These are phyloP conservation scores for Bhutanitis thaidina DNA, from an alignment of 2,888 invertebrate species.

Conservation along the genomic window DNA sequence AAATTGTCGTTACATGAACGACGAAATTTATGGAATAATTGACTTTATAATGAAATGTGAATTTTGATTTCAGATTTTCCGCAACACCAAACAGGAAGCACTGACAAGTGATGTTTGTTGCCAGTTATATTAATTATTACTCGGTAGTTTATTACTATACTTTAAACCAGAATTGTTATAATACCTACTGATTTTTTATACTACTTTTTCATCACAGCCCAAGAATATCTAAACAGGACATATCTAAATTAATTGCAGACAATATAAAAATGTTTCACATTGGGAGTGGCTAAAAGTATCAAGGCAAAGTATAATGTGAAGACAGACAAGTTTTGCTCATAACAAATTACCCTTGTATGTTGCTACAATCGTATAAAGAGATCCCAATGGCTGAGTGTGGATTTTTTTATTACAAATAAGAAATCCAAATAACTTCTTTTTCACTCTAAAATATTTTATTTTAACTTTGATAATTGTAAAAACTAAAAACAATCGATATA, in stretches of 20 bases:
- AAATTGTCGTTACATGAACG: background rate
- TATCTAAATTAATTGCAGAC: conserved; percentile 37
- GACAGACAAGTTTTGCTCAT: background rate
- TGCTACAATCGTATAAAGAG: background rate
- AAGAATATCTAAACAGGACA: conserved; percentile 49
- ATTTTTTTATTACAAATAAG: background rate
- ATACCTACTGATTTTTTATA: conserved; percentile 12
- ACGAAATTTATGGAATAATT: conserved; percentile 35
- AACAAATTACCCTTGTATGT: background rate
- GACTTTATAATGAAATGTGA: conserved; percentile 26
- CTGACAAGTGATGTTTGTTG: conserved; percentile 24
- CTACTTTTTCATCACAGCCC: conserved; percentile 48
- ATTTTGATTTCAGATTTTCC: conserved; percentile 27
- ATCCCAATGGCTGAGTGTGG: background rate
- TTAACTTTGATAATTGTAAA: background rate
- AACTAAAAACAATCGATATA: background rate
- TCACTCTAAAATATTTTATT: background rate
- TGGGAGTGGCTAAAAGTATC: background rate
- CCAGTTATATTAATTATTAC: conserved; percentile 23
- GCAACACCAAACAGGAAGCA: conserved; percentile 12
- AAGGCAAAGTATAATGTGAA: background rate
- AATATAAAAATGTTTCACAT: conserved; percentile 16
- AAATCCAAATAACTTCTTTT: background rate
- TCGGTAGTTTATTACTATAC: conserved; percentile 10
- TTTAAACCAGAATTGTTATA: conserved; percentile 17